Percentiles rank a stretch among this genome's conserved stretches.
Conservation (phyloP, 1,140 invertebrate genomes). For the Mactra quadrangularis region DNA sequence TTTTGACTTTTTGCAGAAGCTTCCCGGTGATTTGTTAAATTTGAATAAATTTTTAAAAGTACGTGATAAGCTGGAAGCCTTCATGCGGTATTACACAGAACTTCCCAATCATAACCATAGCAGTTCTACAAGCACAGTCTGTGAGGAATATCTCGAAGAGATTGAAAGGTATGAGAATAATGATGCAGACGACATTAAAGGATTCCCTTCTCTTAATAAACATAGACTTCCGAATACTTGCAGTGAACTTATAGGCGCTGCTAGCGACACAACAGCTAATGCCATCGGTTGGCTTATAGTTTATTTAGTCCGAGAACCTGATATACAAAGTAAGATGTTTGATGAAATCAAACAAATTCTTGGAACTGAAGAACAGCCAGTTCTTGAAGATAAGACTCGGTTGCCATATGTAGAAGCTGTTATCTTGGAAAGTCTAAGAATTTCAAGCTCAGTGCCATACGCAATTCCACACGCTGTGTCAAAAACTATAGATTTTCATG, state of each 20-base stretch:
- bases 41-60: neutral
- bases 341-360: constrained; percentile 90
- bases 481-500: constrained; percentile 68
- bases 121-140: neutral
- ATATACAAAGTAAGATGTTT: constrained; percentile 91
- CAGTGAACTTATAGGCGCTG: constrained; percentile 93
- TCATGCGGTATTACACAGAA: neutral
- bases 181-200: neutral
- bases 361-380: constrained; percentile 17
- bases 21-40: constrained; percentile 1
- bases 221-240: constrained; percentile 20
- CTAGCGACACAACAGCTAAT: constrained; percentile 93
- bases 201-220: neutral
- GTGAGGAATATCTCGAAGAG: neutral
- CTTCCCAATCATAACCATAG: neutral
- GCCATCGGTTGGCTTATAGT: constrained; percentile 95
- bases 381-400: constrained; percentile 46
- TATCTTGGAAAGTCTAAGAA: constrained; percentile 63
- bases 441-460: constrained; percentile 70
- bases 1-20: constrained; percentile 4
- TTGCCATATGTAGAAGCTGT: constrained; percentile 67
- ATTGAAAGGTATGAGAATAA: neutral
- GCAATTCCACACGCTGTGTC: constrained; percentile 75
- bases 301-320: constrained; percentile 89
- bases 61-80: neutral